These are phyloP conservation scores for Heliothis peltigera DNA, from an alignment of 2,888 invertebrate genomes.

Conservation along the genomic window DNA sequence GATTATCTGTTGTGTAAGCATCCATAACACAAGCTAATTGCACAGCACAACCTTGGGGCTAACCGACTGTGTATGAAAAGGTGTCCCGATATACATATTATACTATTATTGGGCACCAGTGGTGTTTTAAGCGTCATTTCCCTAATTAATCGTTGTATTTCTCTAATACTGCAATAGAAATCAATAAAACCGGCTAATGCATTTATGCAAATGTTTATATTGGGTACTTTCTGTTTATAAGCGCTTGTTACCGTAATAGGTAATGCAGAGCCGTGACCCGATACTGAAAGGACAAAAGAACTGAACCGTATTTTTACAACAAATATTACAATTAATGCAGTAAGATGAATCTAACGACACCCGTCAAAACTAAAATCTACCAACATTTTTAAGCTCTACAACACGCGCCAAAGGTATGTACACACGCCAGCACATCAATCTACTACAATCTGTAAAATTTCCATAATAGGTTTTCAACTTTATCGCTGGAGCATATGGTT, in stretches of 20 bases:
- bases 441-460: too few relatives aligned
- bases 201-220: conserved; percentile 62
- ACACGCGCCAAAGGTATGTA: too few relatives aligned
- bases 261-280: conserved; percentile 60
- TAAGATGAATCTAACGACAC: too few relatives aligned
- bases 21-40: too few relatives aligned
- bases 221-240: conserved; percentile 63
- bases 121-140: conserved; percentile 59
- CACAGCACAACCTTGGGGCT: too few relatives aligned
- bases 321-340: conserved; percentile 30
- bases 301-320: conserved; percentile 6
- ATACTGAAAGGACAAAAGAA: conserved; percentile 54
- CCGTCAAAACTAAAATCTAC: too few relatives aligned
- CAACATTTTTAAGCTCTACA: too few relatives aligned
- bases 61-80: neutral
- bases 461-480: too few relatives aligned
- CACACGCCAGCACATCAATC: too few relatives aligned
- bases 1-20: too few relatives aligned
- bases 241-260: conserved; percentile 60
- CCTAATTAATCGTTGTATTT: conserved; percentile 57
- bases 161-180: conserved; percentile 58
- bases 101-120: conserved; percentile 35
- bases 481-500: too few relatives aligned
- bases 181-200: conserved; percentile 54
- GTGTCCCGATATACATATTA: neutral